These are phyloP conservation scores for Pavo muticus DNA, from an alignment of 2,113 vertebrate genomes.

Conservation along the genomic window DNA sequence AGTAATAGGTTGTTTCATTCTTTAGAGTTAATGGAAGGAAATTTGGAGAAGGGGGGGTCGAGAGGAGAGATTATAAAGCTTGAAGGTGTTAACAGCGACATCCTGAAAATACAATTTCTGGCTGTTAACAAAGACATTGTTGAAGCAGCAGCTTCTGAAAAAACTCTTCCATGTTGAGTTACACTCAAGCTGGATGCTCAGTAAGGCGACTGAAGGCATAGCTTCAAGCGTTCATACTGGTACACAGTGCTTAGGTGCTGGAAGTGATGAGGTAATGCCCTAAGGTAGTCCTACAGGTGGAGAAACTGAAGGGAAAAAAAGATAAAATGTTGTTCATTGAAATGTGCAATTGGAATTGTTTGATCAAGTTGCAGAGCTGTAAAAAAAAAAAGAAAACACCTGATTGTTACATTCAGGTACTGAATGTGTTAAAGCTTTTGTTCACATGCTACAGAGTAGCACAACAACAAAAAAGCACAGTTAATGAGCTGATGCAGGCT, in stretches of 20 bases:
- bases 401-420: background rate
- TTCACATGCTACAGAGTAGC: background rate
- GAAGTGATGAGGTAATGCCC: background rate
- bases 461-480: background rate
- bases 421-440: background rate
- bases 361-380: background rate
- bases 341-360: background rate
- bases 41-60: background rate
- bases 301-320: background rate
- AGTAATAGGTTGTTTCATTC: background rate
- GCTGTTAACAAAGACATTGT: background rate
- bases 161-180: fast-evolving
- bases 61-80: background rate
- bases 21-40: background rate
- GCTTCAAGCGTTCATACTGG: fast-evolving
- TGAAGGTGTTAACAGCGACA: background rate
- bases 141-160: background rate
- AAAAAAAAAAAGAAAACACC: background rate
- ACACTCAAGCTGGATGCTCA: background rate
- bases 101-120: background rate
- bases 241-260: background rate
- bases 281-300: background rate
- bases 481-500: too few relatives aligned
- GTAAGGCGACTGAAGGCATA: background rate
- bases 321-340: background rate